phyloP scores from a whole-genome alignment of 2,888 invertebrate genomes.

The Clistopyga incitator region DNA sequence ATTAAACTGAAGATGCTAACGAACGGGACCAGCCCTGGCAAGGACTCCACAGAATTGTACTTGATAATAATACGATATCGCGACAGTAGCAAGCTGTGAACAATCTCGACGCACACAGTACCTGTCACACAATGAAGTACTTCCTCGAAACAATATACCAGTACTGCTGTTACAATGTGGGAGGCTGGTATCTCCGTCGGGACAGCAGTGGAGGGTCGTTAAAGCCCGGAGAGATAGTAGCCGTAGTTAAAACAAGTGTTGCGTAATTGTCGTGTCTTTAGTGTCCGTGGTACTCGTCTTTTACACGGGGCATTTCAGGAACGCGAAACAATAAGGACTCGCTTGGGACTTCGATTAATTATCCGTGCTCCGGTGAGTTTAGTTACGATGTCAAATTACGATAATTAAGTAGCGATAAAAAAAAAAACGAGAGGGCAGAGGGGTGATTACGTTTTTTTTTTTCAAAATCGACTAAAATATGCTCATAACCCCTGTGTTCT shows the following conservation, averaged over 20 bases:
- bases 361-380: background rate
- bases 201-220: background rate
- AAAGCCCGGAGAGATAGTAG: conserved; percentile 18
- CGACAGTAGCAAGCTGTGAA: conserved; percentile 13
- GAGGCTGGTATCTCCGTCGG: background rate
- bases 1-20: background rate
- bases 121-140: conserved; percentile 29
- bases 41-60: background rate
- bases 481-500: too few relatives aligned
- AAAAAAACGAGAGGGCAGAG: too few relatives aligned
- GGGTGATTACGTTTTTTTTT: too few relatives aligned
- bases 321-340: conserved; percentile 6
- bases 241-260: background rate
- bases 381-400: background rate
- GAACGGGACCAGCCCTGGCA: background rate
- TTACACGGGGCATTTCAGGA: background rate
- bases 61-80: conserved; percentile 22
- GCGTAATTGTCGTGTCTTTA: conserved; percentile 28
- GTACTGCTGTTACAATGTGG: conserved; percentile 6
- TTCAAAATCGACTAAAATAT: too few relatives aligned
- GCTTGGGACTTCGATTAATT: conserved; percentile 23
- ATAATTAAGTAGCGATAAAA: too few relatives aligned
- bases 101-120: background rate
- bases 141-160: conserved; percentile 27
- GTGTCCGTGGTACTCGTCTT: background rate